phyloP scores from a whole-genome alignment of 2,113 vertebrate genomes.

The Chaetura pelagica region DNA sequence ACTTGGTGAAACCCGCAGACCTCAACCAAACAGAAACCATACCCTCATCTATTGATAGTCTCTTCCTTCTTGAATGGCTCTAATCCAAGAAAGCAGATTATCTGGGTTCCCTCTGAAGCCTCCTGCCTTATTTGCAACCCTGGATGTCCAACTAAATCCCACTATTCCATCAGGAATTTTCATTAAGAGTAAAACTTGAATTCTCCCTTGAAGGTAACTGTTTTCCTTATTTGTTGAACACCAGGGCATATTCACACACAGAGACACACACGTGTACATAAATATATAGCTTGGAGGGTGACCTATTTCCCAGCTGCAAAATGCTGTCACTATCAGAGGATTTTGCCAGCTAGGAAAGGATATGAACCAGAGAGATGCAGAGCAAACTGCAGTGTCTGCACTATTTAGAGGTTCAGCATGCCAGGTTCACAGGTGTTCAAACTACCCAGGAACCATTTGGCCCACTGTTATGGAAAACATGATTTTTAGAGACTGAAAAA shows the following conservation, averaged over 20 bases:
- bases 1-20: neutral
- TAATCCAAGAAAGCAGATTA: neutral
- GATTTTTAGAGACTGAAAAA: conserved; percentile 33
- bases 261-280: neutral
- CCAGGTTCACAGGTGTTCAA: conserved; percentile 59
- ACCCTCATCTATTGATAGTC: neutral
- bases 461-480: conserved; percentile 11
- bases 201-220: neutral
- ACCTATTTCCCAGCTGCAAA: conserved; percentile 57
- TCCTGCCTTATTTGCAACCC: neutral
- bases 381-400: conserved; percentile 10
- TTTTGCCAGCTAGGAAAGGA: conserved; percentile 14
- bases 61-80: neutral
- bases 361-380: neutral
- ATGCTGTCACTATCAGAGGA: neutral
- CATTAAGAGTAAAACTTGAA: neutral
- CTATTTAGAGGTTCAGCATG: conserved; percentile 18
- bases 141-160: neutral
- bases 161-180: neutral
- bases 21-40: neutral
- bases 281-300: neutral
- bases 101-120: neutral
- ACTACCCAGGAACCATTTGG: conserved; percentile 33
- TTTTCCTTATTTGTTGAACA: neutral
- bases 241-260: neutral